A percentile compares a stretch with the other conserved stretches of the same genome.
phyloP scores from a whole-genome alignment of 2,113 vertebrate genomes.

The Nipponia nippon region DNA sequence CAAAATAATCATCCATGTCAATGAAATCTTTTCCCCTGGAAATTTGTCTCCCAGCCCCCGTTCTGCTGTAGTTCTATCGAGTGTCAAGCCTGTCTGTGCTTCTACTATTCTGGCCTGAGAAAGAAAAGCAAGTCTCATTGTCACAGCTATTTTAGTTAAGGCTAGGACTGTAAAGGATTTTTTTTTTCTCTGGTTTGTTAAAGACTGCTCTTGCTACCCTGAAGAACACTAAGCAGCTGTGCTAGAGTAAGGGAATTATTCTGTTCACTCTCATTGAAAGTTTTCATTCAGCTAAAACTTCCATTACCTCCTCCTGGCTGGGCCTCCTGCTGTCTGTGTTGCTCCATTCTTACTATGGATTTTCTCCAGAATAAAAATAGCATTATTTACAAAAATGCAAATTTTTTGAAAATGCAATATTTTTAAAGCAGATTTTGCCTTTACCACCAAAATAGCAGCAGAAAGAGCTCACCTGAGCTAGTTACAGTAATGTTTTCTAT shows the following conservation, averaged over 20 bases:
- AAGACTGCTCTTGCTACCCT: background rate
- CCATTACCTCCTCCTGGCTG: background rate
- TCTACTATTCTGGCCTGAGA: background rate
- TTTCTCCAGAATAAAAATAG: background rate
- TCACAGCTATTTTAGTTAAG: background rate
- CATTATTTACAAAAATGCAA: background rate
- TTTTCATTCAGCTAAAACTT: constrained; percentile 1
- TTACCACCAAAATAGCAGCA: background rate
- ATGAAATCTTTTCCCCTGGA: background rate
- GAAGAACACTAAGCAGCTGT: background rate
- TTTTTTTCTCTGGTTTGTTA: background rate
- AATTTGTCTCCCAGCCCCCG: background rate
- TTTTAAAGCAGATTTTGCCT: background rate
- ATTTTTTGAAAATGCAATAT: background rate
- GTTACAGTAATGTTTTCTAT: background rate
- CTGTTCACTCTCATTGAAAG: background rate
- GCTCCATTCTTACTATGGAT: background rate
- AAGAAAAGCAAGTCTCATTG: background rate
- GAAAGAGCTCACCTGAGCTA: background rate
- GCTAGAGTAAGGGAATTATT: background rate
- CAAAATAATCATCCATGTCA: background rate
- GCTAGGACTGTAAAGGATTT: background rate
- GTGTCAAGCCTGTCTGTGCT: background rate
- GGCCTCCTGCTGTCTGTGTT: background rate
- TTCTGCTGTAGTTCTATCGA: background rate